Base-by-base conservation (phyloP, 2,888 invertebrate genomes). In the Parnassius apollo region DNA sequence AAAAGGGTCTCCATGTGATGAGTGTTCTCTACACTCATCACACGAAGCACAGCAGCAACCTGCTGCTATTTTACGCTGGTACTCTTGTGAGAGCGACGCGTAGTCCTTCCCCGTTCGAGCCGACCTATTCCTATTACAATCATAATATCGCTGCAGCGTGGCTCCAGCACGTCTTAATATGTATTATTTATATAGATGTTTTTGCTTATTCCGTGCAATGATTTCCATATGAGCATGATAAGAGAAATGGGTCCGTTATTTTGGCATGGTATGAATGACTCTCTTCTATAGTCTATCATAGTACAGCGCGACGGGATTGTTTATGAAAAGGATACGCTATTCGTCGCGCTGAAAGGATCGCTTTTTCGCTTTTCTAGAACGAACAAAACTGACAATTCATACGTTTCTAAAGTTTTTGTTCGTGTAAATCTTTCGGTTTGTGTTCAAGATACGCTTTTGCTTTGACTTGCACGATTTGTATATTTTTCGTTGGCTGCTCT, bases 301-400 rank as follows among this genome's bases (percentile, higher is more conserved):
- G 55, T 51, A 57, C 13, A 53, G 56, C 44, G 57, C 25, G 13
- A 46, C 49, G 59, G 18, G 55, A 54, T 61, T 57, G 62, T 63
- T 54, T 49, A 25, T 59, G 55, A 49, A 59, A 59, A 53, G 55
- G 62, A 55, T 42, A 48, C 49, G 57, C 50, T 61, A 49, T 55
- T 61, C 49, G 49, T 49, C 3, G 35, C n/a, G 51, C 59, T 59
- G 59, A 59, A 63, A 63, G 62, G 59, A 59, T 25, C 44, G 62
- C 51, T 63, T 63, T 63, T 50, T 44, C 35, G 35, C 44, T 50
- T 35, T 35, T 35, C 35, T 18, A 59, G 42, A 63, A 63, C 59
- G 55, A 51, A 57, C 53, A 62, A 25, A 62, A 62, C 58, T 44
- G 50, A 55, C 62, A 55, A 25, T 25, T 25, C 22, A 35, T 42